These are phyloP conservation scores for Pycnonotus jocosus DNA, from an alignment of 2,113 vertebrate species.

Conservation along the genomic window DNA sequence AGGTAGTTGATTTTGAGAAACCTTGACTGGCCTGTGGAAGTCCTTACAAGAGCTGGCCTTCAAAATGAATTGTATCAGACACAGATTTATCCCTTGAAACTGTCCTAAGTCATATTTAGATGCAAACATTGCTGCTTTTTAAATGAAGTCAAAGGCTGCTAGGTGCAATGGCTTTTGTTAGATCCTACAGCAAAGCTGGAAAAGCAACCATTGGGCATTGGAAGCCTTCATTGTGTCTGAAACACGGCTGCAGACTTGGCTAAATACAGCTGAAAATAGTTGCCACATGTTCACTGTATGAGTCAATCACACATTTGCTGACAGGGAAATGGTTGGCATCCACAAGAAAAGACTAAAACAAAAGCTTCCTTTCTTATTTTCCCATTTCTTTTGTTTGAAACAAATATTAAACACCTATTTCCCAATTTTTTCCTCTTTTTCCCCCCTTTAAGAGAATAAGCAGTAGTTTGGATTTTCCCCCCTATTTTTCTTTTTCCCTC, in stretches of 20 bases:
- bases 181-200: not conserved
- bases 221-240: not conserved
- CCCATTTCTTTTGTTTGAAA: not conserved
- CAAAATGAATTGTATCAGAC: not conserved
- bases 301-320: conserved; percentile 24
- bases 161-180: not conserved
- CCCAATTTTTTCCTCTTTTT: not conserved
- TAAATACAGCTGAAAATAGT: conserved; percentile 33
- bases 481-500: not conserved
- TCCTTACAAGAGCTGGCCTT: not conserved
- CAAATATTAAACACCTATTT: not conserved
- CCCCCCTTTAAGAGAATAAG: not conserved
- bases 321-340: conserved; percentile 16
- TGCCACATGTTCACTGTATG: conserved; percentile 43
- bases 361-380: not conserved
- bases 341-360: not conserved
- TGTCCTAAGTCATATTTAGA: not conserved
- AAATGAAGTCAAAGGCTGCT: not conserved
- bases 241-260: not conserved
- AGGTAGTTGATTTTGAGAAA: not conserved
- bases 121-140: not conserved
- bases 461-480: not conserved
- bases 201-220: not conserved
- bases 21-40: not conserved
- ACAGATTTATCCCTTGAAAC: not conserved